Conservation (phyloP, 2,797 vertebrate species). For the Urocyon cinereoargenteus region DNA sequence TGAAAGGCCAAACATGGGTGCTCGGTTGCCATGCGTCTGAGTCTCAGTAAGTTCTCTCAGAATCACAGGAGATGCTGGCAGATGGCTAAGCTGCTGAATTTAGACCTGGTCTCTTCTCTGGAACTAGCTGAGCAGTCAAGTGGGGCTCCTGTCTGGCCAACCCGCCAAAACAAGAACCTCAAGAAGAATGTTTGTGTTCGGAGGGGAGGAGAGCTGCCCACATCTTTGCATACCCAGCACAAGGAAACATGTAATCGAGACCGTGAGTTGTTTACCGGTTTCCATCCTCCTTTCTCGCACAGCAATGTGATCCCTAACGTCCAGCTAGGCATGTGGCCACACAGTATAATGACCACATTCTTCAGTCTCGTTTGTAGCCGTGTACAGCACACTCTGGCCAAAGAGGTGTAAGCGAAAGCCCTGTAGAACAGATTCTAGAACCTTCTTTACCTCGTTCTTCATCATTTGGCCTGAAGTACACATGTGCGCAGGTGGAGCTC, state of each 20-base stretch:
- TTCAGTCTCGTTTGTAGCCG: background rate
- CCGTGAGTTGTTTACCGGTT: background rate
- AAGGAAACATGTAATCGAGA: background rate
- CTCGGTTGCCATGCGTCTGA: background rate
- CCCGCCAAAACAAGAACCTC: constrained; percentile 55
- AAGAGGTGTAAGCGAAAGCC: background rate
- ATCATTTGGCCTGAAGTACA: background rate
- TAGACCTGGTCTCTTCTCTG: constrained; percentile 27
- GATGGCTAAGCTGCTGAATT: constrained; percentile 14
- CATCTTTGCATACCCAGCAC: background rate
- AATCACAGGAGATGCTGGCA: background rate
- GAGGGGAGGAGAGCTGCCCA: constrained; percentile 38
- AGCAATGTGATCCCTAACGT: background rate
- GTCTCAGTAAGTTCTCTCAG: constrained; percentile 18
- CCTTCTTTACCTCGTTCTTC: background rate
- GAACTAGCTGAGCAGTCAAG: constrained; percentile 65
- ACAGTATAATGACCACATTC: background rate
- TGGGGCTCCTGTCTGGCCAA: background rate
- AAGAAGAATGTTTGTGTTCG: constrained; percentile 8
- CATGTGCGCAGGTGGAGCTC: background rate
- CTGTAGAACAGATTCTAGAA: constrained; percentile 39
- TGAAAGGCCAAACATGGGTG: background rate
- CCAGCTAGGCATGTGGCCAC: background rate
- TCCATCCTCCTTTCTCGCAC: background rate
- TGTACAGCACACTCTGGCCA: background rate